A percentile compares a stretch with the other conserved stretches of the same genome.
Evolutionary conservation across 1,140 invertebrate species (phyloP).

Genomic region (Meloidogyne chitwoodi): DNA sequence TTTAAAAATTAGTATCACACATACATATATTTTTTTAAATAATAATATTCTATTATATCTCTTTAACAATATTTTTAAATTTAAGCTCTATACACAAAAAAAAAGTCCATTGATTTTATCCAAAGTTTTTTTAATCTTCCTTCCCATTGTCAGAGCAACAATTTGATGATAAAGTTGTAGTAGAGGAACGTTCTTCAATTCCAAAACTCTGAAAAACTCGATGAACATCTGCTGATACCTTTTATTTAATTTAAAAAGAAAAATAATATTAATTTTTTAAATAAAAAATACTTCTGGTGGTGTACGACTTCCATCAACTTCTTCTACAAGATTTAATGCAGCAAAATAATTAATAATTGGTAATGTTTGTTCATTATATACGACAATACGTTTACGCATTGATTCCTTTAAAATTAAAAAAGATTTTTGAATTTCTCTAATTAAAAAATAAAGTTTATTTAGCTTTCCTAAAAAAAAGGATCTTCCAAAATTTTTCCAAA

Average conservation of each 20-base stretch:
- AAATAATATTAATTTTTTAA: not conserved
- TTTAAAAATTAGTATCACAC: too few species aligned
- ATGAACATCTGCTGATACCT: not conserved
- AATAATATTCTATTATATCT: too few species aligned
- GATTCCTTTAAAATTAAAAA: conserved; percentile 66
- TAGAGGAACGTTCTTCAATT: not conserved
- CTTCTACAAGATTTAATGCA: conserved; percentile 70
- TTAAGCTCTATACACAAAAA: too few species aligned
- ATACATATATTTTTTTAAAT: too few species aligned
- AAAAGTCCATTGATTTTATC: too few species aligned
- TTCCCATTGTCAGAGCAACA: not conserved
- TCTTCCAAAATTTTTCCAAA: too few species aligned
- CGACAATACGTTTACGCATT: conserved; percentile 79
- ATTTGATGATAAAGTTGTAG: not conserved
- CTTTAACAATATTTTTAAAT: too few species aligned
- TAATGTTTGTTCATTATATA: conserved; percentile 82
- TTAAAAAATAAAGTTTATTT: too few species aligned
- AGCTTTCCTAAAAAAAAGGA: too few species aligned
- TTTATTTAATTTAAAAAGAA: not conserved
- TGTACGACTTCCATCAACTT: conserved; percentile 71
- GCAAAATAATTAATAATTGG: conserved; percentile 87
- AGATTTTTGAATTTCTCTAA: too few species aligned
- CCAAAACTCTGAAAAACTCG: not conserved
- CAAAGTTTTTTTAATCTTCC: too few species aligned
- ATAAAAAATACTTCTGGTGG: conserved; percentile 49